A percentile compares a stretch with the other conserved stretches of the same genome.
Evolutionary conservation across 2,797 vertebrate species (phyloP).

Genomic region (Siniperca undulata): DNA sequence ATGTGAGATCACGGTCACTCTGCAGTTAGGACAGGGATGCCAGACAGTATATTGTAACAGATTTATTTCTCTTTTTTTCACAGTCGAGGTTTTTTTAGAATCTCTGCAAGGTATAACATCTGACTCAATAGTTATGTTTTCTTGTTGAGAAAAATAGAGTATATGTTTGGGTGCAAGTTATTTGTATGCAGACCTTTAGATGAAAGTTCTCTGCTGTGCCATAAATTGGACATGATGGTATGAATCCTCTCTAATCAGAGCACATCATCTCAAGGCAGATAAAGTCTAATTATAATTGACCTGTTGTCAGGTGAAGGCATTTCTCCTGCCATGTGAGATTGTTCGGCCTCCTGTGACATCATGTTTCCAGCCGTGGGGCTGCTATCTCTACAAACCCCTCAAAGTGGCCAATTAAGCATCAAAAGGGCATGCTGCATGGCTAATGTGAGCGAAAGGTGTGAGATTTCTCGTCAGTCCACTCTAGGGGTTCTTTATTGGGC

Average conservation of each 20-base stretch:
- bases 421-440: constrained; percentile 87
- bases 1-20: constrained; percentile 20
- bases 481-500: constrained; percentile 85
- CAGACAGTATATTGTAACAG: neutral
- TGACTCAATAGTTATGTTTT: neutral
- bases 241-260: neutral
- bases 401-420: constrained; percentile 88
- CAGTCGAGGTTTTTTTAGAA: too few relatives aligned
- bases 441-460: constrained; percentile 88
- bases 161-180: neutral
- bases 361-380: constrained; percentile 45
- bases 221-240: neutral
- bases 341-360: constrained; percentile 41
- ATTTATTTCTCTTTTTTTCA: neutral
- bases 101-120: neutral
- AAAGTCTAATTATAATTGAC: neutral
- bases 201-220: neutral
- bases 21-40: neutral
- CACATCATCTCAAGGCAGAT: neutral
- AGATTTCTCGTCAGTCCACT: constrained; percentile 88
- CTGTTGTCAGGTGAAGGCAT: constrained; percentile 36
- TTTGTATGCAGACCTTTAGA: neutral
- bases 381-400: constrained; percentile 69
- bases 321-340: constrained; percentile 25
- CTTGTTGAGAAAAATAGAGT: neutral